These are phyloP conservation scores for Muscina levida DNA, from an alignment of 2,888 invertebrate species.

Conservation along the genomic window DNA sequence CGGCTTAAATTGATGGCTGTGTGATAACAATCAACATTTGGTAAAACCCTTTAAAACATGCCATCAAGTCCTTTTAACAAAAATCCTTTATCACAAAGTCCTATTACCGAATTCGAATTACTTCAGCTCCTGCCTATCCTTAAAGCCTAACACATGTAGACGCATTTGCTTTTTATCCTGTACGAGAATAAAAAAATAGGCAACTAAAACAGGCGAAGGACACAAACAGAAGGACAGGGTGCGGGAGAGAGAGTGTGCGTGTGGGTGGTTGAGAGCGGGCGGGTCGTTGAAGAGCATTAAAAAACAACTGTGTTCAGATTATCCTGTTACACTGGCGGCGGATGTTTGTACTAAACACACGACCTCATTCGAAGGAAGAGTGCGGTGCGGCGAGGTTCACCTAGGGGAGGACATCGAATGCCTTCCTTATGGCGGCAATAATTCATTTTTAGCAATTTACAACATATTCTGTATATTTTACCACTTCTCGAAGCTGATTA, in stretches of 20 bases:
- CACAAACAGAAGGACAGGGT: no score
- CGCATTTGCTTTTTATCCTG: neutral
- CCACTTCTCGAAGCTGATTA: conserved; percentile 46
- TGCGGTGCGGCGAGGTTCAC: neutral
- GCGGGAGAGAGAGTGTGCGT: neutral
- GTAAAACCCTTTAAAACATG: conserved; percentile 50
- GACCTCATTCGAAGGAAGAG: conserved; percentile 33
- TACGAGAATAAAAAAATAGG: neutral
- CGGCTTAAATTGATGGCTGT: conserved; percentile 60
- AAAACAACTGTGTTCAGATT: conserved; percentile 41
- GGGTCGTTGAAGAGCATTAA: conserved; percentile 39
- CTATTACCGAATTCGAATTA: conserved; percentile 26
- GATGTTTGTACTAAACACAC: conserved; percentile 57
- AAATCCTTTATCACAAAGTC: conserved; percentile 40
- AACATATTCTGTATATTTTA: conserved; percentile 52
- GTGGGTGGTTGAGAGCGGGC: conserved; percentile 43
- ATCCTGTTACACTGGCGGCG: neutral
- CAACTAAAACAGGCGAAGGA: neutral
- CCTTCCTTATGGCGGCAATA: conserved; percentile 71
- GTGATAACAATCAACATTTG: conserved; percentile 62
- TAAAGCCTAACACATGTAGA: conserved; percentile 31
- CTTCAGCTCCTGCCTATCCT: neutral
- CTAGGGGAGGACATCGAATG: neutral
- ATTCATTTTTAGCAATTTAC: conserved; percentile 72
- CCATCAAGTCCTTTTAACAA: conserved; percentile 48